Evolutionary conservation across 2,888 invertebrate genomes (phyloP).

Genomic region (Eupsilia transversa): DNA sequence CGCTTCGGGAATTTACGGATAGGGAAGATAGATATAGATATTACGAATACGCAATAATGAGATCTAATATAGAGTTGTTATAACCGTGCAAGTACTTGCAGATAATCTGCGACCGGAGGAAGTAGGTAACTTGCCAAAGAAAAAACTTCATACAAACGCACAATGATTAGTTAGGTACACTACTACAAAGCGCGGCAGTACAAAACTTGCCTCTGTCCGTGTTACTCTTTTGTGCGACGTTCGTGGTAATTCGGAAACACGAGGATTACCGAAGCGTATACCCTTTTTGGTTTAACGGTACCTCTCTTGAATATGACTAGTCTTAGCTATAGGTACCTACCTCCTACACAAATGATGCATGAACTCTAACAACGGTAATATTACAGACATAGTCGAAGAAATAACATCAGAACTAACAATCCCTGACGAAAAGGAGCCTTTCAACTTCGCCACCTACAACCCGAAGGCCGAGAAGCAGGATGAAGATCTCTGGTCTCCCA

Average conservation of each 20-base stretch:
- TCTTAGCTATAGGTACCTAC: background rate
- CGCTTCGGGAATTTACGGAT: background rate
- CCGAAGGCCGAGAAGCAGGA: slow-evolving; percentile 83
- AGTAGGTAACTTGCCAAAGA: background rate
- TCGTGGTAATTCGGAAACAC: background rate
- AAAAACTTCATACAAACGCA: background rate
- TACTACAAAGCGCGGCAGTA: background rate
- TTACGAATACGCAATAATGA: background rate
- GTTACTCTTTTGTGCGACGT: background rate
- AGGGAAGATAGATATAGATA: too few relatives aligned
- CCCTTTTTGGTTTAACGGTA: too few relatives aligned
- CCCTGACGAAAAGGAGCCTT: slow-evolving; percentile 88
- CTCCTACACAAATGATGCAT: background rate
- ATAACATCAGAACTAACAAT: slow-evolving; percentile 82
- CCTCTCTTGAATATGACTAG: background rate
- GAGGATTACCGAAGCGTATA: background rate
- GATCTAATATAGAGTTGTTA: background rate
- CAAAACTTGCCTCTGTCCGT: background rate
- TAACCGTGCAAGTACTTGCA: background rate
- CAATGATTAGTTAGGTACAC: background rate
- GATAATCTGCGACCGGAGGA: background rate
- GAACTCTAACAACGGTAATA: background rate
- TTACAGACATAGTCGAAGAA: slow-evolving; percentile 88
- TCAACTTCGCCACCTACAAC: slow-evolving; percentile 85
- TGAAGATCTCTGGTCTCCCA: slow-evolving; percentile 94